These are phyloP conservation scores for Phainopepla nitens DNA, from an alignment of 2,113 vertebrate species.

Conservation along the genomic window DNA sequence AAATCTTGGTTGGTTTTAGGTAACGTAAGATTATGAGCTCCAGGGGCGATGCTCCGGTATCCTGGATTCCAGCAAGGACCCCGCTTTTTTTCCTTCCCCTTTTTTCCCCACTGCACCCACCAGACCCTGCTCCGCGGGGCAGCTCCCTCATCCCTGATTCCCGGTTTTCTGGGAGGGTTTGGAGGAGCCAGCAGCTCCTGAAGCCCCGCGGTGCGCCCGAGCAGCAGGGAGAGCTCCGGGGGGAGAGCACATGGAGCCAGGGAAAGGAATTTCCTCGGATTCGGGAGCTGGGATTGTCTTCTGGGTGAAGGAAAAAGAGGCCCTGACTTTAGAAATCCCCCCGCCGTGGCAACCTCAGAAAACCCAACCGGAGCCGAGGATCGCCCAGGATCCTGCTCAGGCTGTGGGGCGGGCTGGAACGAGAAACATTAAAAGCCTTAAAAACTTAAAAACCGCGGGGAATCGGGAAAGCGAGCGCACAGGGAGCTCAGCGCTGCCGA, in stretches of 20 bases:
- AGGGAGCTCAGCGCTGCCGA: background rate
- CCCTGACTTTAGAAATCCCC: background rate
- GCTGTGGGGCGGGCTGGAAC: background rate
- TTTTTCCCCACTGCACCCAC: no score
- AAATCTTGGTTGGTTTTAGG: no score
- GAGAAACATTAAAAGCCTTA: background rate
- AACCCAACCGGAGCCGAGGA: background rate
- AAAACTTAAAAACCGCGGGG: background rate
- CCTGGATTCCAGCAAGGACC: background rate
- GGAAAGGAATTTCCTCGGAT: background rate
- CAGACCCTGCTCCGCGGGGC: background rate
- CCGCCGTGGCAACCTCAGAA: background rate
- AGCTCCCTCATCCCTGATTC: rapidly evolving
- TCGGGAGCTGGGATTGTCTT: background rate
- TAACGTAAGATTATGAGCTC: no score
- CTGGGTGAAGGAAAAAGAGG: background rate
- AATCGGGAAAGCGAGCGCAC: background rate
- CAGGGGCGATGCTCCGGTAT: background rate
- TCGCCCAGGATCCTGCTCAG: rapidly evolving
- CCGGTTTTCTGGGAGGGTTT: background rate
- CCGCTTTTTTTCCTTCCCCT: background rate
- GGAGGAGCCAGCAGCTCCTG: background rate
- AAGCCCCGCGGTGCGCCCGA: background rate
- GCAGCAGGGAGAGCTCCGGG: background rate
- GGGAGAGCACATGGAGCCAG: background rate